Evolutionary conservation across 2,797 vertebrate genomes (phyloP), one percentile per base, ranked within the genome.

Genomic region (Leptodactylus fallax): DNA sequence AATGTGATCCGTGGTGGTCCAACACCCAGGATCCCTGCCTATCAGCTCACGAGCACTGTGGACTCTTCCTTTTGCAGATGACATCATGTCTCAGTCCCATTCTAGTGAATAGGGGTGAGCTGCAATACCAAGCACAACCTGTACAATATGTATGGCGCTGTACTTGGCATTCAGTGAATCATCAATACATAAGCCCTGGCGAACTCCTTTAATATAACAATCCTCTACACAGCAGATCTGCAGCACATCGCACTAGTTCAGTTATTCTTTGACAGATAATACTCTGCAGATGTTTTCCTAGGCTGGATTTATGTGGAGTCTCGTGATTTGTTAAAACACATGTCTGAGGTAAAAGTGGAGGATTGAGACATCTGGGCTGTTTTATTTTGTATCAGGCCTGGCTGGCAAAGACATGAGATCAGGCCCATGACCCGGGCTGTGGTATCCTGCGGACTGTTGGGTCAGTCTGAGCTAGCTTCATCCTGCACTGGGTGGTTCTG

Each of bases 401-500:
- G 49, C 80, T 72, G 23, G 25, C 63, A 80, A 5, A 13, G 49
- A 12, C 19, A 27, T 11, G 6, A 72, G 65, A 21, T 36, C n/a
- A 51, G 53, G 13, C 55, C 9, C 10, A 14, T 84, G 53, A 45
- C 69, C 17, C 53, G 58, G 13, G 36, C 36, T 23, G 9, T n/a
- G 14, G 21, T 11, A 27, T 61, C 56, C 14, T 2, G 6, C 55
- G 63, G 51, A 23, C n/a, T 47, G 58, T 1, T 12, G 58, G 83
- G 8, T 63, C 25, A 53, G 72, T 27, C 71, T 11, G 45, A 85
- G n/a, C 83, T 53, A 17, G 72, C n/a, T 77, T 78, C 45, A 78
- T 8, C 72, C 60, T 51, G 83, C 72, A 1, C n/a, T 10, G 83
- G 83, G 56, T 53, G 76, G 83, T 78, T 78, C 17, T 63, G 45